Evolutionary conservation across 2,113 vertebrate genomes (phyloP), one percentile per base, ranked within the genome.

Genomic region (Hippocampus abdominalis): DNA sequence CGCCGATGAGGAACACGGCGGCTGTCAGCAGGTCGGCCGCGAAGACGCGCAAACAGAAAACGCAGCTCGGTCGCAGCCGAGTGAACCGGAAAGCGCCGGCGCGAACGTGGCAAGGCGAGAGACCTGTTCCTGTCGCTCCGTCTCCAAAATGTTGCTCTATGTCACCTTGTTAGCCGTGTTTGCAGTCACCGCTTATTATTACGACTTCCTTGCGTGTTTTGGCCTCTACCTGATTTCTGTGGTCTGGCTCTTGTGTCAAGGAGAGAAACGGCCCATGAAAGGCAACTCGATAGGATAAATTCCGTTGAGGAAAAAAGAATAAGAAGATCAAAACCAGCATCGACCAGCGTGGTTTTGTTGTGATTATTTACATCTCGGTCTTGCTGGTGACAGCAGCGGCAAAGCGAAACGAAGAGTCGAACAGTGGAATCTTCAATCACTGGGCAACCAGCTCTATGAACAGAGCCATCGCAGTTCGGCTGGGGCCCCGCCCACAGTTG

Each of bases 201-300:
- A 94, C 80, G 95, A 97, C 88, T 93, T 98, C 72, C 90, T 95
- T 56, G 93, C 94, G 68, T 96, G 95, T 77, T 94, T 96, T 78
- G 90, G 89, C 0, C 92, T 98, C 59, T 98, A 96, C 71, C 71
- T 98, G 69, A 90, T 95, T 67, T 95, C 95, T 40, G 74, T 97
- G 78, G 93, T 91, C 62, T 96, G 95, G 94, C 86, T 98, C 2
- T 95, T 85, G 65, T 91, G 84, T 2, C 92, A 93, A 87, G 81
- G 84, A 63, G 87, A 91, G 64, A 90, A 69, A 83, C 89, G 85
- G 77, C 85, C 82, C 46, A 91, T 70, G 85, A 92, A 90, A 94
- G 93, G 71, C 23, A 92, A 74, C 53, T 73, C 71, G 63, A 60
- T 64, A 59, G 48, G 54, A 3, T 79, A 62, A 83, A 72, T 64